Evolutionary conservation across 2,888 invertebrate genomes (phyloP), one percentile per base, ranked within the genome.

Genomic region (Coecobrya sp.): DNA sequence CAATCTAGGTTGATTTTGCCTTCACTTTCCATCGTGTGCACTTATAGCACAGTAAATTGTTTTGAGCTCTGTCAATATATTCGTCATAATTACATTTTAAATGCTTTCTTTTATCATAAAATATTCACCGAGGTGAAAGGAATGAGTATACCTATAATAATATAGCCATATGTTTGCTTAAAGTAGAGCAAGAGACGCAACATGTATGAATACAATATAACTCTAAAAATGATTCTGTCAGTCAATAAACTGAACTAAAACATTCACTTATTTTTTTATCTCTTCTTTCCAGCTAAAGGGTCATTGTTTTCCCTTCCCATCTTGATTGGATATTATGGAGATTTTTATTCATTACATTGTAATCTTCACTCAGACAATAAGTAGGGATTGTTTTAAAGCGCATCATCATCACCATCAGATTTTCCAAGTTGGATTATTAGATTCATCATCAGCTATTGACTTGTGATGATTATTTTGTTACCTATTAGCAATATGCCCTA

Each of bases 401-500:
- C 42, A 27, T 76, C 19, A 76, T n/a, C 49, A 76, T 45, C 22
- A 86, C 45, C 45, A 52, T 19, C 30, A 7, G 3, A 36, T 49
- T 10, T 49, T 1, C 49, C 3, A 3, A 49, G 11, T 13, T 7
- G 10, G 42, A 42, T 7, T 42, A 4, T 42, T 42, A 49, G 49
- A 36, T 36, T 36, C 49, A 49, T 49, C 16, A 13, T 79, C 11
- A 13, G 25, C 25, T 62, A 68, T 68, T 70, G 86, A 86, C 19
- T 86, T 59, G 2, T 76, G 76, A 49, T 76, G 42, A 76, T 62
- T 36, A 45, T 87, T 87, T 87, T 52, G 59, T 55, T 42, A 76
- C 76, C 62, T 87, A 76, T 76, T 73, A 62, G 45, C 8, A n/a
- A 76, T n/a, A n/a, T 76, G 45, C 76, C 76, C 42, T 49, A n/a